A percentile compares a stretch with the other conserved stretches of the same genome.
Evolutionary conservation across 1,140 invertebrate species (phyloP).

Genomic region (Centruroides sculpturatus): DNA sequence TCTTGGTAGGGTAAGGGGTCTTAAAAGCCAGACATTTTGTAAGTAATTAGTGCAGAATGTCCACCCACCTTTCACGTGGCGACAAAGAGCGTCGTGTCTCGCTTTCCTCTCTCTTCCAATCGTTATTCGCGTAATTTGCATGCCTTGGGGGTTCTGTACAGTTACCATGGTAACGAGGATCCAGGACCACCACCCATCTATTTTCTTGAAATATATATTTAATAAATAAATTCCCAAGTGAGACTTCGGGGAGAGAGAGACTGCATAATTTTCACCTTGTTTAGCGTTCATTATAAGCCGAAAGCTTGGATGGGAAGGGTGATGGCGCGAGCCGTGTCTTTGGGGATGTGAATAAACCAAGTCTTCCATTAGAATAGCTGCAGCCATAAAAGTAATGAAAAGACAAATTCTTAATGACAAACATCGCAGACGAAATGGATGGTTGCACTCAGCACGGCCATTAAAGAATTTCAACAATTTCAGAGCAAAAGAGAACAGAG

Average conservation of each 20-base stretch:
- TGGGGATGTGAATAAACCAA: no score
- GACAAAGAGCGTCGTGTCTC: no score
- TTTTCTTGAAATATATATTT: slow-evolving; percentile 2
- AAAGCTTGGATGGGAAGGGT: no score
- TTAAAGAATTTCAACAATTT: slow-evolving; percentile 9
- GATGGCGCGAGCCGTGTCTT: no score
- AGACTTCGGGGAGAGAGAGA: slow-evolving; percentile 12
- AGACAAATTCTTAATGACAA: slow-evolving; percentile 5
- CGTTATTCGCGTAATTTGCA: not conserved
- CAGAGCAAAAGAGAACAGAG: not conserved
- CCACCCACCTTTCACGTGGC: no score
- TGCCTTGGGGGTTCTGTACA: not conserved
- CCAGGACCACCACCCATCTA: not conserved
- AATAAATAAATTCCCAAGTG: slow-evolving; percentile 8
- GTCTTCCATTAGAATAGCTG: no score
- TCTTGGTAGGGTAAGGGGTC: no score
- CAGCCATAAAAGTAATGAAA: slow-evolving; percentile 4
- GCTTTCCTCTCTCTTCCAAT: no score
- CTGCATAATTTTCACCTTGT: slow-evolving; percentile 9
- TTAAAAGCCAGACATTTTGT: no score
- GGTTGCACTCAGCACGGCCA: not conserved
- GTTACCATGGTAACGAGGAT: slow-evolving; percentile 1
- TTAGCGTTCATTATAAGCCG: not conserved
- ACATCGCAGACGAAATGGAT: not conserved
- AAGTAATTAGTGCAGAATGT: no score